Conservation (phyloP, 1,140 invertebrate genomes). For the Lepeophtheirus salmonis region DNA sequence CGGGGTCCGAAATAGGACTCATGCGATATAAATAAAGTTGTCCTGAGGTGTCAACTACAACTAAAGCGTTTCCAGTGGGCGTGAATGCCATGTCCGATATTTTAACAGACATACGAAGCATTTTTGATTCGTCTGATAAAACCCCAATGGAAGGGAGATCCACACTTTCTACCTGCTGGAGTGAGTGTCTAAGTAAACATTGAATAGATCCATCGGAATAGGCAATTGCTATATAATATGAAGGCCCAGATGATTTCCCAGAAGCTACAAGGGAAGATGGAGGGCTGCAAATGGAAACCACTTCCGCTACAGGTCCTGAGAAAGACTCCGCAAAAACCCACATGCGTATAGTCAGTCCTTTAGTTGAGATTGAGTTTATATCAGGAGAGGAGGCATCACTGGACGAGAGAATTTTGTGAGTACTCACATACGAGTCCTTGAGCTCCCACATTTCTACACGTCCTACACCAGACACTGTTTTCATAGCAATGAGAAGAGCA, state of each 20-base stretch:
- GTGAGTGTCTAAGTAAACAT: conserved; percentile 5
- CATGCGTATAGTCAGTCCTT: background rate
- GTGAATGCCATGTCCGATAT: conserved; percentile 7
- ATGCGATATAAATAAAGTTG: conserved; percentile 12
- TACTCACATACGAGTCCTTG: too few species aligned
- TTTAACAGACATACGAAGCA: background rate
- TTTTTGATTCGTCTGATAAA: background rate
- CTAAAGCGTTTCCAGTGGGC: conserved; percentile 4
- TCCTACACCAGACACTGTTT: background rate
- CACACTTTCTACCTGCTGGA: conserved; percentile 14
- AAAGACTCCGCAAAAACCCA: too few species aligned
- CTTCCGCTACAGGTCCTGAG: background rate
- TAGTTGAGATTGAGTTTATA: background rate
- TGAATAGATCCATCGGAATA: conserved; percentile 12
- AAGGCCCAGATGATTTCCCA: background rate
- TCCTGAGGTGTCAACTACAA: background rate
- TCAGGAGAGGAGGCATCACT: background rate
- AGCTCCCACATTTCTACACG: background rate
- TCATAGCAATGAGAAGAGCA: background rate
- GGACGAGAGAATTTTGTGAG: background rate
- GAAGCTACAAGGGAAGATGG: background rate
- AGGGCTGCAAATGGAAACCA: background rate
- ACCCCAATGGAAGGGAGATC: background rate
- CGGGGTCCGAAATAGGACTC: conserved; percentile 13
- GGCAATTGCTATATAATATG: conserved; percentile 7